A percentile compares a stretch with the other conserved stretches of the same genome.
phyloP scores from a whole-genome alignment of 2,888 invertebrate genomes.

The Stenotaenia linearis region DNA sequence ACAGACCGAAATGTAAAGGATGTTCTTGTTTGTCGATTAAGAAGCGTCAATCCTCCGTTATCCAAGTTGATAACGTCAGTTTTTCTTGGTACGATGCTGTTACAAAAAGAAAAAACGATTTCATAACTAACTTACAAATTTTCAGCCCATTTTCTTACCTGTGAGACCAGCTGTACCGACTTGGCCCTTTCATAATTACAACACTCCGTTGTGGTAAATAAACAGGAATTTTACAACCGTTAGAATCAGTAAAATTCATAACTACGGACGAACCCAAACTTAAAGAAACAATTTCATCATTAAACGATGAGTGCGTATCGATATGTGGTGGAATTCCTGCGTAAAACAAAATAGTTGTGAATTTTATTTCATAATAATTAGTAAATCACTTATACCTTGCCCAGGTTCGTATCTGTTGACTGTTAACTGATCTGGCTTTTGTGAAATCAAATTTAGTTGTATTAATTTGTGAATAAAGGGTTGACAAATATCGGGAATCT shows the following conservation, averaged over 20 bases:
- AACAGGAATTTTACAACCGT: slow-evolving; percentile 57
- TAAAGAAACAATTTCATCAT: slow-evolving; percentile 76
- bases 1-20: slow-evolving; percentile 77
- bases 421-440: slow-evolving; percentile 72
- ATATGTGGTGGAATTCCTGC: slow-evolving; percentile 89
- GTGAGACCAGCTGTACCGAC: slow-evolving; percentile 74
- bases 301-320: slow-evolving; percentile 92
- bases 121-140: neutral
- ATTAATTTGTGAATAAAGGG: slow-evolving; percentile 59
- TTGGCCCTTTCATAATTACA: slow-evolving; percentile 71
- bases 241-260: slow-evolving; percentile 78
- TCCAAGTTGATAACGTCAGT: slow-evolving; percentile 63
- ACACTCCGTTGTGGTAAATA: slow-evolving; percentile 64
- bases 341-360: slow-evolving; percentile 2
- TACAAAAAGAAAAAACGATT: slow-evolving; percentile 29
- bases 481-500: slow-evolving; percentile 65
- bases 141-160: too few relatives aligned
- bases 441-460: slow-evolving; percentile 46
- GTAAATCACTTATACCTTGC: slow-evolving; percentile 56
- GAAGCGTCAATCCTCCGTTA: slow-evolving; percentile 54
- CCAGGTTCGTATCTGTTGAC: slow-evolving; percentile 78
- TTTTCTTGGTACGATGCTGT: slow-evolving; percentile 70
- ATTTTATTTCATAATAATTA: neutral
- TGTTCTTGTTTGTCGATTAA: slow-evolving; percentile 57
- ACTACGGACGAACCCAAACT: slow-evolving; percentile 74